These are phyloP conservation scores for Phyto melanocephala DNA, from an alignment of 2,888 invertebrate genomes.

Conservation along the genomic window DNA sequence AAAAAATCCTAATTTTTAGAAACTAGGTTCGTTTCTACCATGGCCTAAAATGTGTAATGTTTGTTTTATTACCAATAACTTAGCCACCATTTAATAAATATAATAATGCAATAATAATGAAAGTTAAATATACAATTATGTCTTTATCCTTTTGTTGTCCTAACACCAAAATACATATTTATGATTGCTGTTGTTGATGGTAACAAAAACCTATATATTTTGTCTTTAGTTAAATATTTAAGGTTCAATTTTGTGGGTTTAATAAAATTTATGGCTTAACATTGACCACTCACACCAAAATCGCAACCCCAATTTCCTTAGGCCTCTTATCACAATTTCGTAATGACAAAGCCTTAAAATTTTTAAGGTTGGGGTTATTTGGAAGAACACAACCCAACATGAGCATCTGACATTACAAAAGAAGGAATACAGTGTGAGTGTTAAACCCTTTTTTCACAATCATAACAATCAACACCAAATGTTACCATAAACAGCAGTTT, in stretches of 20 bases:
- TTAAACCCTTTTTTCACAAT: constrained; percentile 40
- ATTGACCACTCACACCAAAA: background rate
- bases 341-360: background rate
- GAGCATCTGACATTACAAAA: background rate
- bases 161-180: background rate
- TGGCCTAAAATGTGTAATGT: too few species aligned
- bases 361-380: background rate
- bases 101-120: background rate
- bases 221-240: constrained; percentile 32
- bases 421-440: background rate
- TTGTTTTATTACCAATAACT: background rate
- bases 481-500: constrained; percentile 42
- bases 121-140: too few species aligned
- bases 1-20: too few species aligned
- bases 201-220: background rate
- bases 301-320: background rate
- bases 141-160: background rate
- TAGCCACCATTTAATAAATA: background rate
- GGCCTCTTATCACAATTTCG: background rate
- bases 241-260: constrained; percentile 40
- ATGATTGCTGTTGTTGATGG: background rate
- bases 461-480: constrained; percentile 56
- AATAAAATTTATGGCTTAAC: constrained; percentile 40
- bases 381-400: background rate
- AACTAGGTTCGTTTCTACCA: too few species aligned